phyloP scores from a whole-genome alignment of 1,140 invertebrate species.

The Odontomachus brunneus region DNA sequence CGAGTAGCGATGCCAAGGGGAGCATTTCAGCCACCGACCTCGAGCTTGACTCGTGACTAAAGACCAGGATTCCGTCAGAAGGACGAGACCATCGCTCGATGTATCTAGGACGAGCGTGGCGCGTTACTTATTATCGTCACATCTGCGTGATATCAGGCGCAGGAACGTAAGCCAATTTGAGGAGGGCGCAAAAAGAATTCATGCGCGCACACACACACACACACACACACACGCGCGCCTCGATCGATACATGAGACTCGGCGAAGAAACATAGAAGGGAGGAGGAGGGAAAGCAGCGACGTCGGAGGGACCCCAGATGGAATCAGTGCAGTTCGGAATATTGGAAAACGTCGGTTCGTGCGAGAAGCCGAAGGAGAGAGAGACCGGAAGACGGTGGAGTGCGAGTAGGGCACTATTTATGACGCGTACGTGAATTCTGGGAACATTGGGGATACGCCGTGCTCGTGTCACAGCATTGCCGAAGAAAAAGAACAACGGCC shows the following conservation, averaged over 20 bases:
- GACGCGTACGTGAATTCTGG: constrained; percentile 84
- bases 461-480: constrained; percentile 58
- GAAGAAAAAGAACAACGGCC: constrained; percentile 60
- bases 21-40: too few species aligned
- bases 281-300: constrained; percentile 59
- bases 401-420: constrained; percentile 82
- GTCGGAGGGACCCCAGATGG: constrained; percentile 79
- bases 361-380: constrained; percentile 63
- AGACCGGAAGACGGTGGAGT: constrained; percentile 50
- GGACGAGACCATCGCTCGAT: background rate
- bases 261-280: constrained; percentile 18
- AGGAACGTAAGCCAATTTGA: background rate
- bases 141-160: constrained; percentile 29
- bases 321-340: constrained; percentile 84
- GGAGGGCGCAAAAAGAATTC: constrained; percentile 36
- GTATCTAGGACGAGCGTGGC: background rate
- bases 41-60: background rate
- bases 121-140: constrained; percentile 37
- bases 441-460: constrained; percentile 75
- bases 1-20: too few species aligned
- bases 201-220: too few species aligned
- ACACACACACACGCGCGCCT: too few species aligned
- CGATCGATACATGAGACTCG: constrained; percentile 57
- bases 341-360: constrained; percentile 81
- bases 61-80: background rate